Evolutionary conservation across 2,797 vertebrate species (phyloP).

Genomic region (Anisognathus igniventris): DNA sequence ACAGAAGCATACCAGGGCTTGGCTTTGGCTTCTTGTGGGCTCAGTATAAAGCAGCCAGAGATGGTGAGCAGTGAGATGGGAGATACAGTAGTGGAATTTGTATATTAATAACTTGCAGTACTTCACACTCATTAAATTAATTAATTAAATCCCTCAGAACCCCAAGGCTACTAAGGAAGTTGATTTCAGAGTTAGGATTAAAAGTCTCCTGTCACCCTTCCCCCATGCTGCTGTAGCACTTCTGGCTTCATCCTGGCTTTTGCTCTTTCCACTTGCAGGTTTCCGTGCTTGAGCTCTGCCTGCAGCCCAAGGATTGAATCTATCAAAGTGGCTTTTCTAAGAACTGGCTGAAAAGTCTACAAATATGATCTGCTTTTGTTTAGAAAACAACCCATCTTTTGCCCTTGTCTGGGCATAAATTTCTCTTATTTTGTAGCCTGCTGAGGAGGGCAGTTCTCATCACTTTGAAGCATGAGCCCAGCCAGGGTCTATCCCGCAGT

Average conservation of each 20-base stretch:
- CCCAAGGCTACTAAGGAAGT: slow-evolving; percentile 27
- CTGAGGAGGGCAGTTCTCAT: background rate
- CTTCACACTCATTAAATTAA: slow-evolving; percentile 26
- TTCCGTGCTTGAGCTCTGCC: background rate
- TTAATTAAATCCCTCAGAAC: slow-evolving; percentile 26
- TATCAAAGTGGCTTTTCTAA: background rate
- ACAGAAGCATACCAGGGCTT: background rate
- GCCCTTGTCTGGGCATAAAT: background rate
- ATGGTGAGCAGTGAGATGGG: background rate
- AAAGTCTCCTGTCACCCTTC: background rate
- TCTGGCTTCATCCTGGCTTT: background rate
- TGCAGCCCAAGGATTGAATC: background rate
- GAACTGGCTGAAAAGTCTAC: background rate
- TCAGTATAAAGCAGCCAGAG: fast-evolving
- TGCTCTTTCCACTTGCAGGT: background rate
- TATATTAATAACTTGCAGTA: slow-evolving; percentile 28
- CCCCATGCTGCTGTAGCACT: background rate
- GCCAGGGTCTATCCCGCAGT: background rate
- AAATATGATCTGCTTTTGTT: background rate
- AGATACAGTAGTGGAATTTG: background rate
- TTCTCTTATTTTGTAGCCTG: background rate
- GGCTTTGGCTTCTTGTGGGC: background rate
- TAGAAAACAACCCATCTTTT: background rate
- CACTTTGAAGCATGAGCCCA: background rate
- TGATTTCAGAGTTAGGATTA: slow-evolving; percentile 37